Evolutionary conservation across 2,113 vertebrate species (phyloP), one percentile per base, ranked within the genome.

Genomic region (Lipotes vexillifer): DNA sequence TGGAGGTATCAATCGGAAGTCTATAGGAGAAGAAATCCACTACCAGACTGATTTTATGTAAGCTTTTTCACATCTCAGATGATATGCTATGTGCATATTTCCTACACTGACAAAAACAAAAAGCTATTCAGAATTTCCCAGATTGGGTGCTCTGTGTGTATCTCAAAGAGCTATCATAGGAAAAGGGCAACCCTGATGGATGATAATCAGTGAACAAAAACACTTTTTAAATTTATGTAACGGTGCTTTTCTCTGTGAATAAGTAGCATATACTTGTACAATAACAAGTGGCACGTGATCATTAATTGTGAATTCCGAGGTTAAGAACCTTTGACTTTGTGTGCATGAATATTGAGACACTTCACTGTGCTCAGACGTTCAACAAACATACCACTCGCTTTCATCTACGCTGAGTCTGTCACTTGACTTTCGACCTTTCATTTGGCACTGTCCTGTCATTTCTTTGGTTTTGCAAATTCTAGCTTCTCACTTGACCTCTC

Each of bases 371-470:
- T 93, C 98, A 98, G 98, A 98, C 1, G 2, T 90, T 96, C 3
- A 3, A 86, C 92, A 0, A 4, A 41, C 95, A 97, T 93, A 86
- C 95, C 90, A 94, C 97, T 98, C 97, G 96, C 98, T 98, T 98
- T 99, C 98, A 98, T 98, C 98, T 97, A 77, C 0, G 0, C 65
- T 92, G 97, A 96, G 97, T 98, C 98, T 98, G 98, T 98, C 98
- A 98, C 98, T 98, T 99, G 98, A 98, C 98, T 98, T 99, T 96
- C 98, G 98, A 98, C 98, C 98, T 99, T 98, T 98, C 98, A 97
- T 98, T 98, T 99, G 98, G 98, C 98, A 98, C 98, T 99, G 97
- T 99, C 98, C 98, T 98, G 98, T 98, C 98, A 98, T 98, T 99
- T 99, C 98, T 98, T 98, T 97, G 98, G 98, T 97, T 98, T 98